phyloP scores from a whole-genome alignment of 53 echinoderm and acorn worm genomes.

The Holothuria scabra region DNA sequence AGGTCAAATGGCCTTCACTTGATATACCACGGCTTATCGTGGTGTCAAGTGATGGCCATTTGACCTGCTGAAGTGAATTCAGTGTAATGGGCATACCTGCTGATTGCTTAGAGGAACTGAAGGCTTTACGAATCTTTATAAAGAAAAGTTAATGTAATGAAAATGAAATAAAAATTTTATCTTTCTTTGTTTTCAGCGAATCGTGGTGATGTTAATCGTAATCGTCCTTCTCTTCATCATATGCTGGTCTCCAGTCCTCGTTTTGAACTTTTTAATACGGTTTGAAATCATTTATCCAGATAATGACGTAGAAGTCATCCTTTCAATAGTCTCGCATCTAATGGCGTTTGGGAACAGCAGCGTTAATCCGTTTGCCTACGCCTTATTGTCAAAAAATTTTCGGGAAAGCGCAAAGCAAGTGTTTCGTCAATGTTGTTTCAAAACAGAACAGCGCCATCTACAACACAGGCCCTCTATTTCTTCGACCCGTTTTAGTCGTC shows the following conservation, averaged over 20 bases:
- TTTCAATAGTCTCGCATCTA: slow-evolving; percentile 61
- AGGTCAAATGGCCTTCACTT: too few species aligned
- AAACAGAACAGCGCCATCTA: background rate
- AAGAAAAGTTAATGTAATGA: too few species aligned
- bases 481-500: slow-evolving; percentile 26
- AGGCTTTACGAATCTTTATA: too few species aligned
- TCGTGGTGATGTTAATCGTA: slow-evolving; percentile 80
- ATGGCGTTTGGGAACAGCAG: slow-evolving; percentile 86
- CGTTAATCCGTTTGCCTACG: slow-evolving; percentile 86
- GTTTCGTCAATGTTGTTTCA: slow-evolving; percentile 14
- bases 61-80: too few species aligned
- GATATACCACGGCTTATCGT: too few species aligned
- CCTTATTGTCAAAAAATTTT: slow-evolving; percentile 90
- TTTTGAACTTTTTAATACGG: slow-evolving; percentile 54
- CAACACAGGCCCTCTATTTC: slow-evolving; percentile 29
- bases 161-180: background rate
- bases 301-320: slow-evolving; percentile 31
- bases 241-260: slow-evolving; percentile 84
- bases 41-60: too few species aligned
- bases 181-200: slow-evolving; percentile 58
- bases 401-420: slow-evolving; percentile 66
- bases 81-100: too few species aligned
- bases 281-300: slow-evolving; percentile 35
- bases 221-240: slow-evolving; percentile 81
- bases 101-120: too few species aligned